Evolutionary conservation across 2,888 invertebrate species (phyloP).

Genomic region (Sipunculus nudus): DNA sequence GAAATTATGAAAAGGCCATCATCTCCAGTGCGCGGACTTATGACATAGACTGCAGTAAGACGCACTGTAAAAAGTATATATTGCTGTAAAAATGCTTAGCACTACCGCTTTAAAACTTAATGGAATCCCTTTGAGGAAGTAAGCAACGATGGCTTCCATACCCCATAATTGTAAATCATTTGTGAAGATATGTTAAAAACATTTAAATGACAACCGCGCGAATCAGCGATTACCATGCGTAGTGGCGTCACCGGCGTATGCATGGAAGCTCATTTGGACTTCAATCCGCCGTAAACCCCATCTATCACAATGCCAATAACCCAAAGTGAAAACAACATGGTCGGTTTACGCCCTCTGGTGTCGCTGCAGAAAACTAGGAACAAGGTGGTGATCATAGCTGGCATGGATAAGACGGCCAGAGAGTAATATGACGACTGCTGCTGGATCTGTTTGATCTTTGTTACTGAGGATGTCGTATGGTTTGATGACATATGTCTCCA

Average conservation of each 20-base stretch:
- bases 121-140: no score
- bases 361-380: conserved; percentile 9
- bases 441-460: neutral
- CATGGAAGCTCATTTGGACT: neutral
- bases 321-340: neutral
- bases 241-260: conserved; percentile 11
- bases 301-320: neutral
- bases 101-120: no score
- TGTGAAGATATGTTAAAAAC: neutral
- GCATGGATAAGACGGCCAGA: neutral
- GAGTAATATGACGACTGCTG: conserved; percentile 1
- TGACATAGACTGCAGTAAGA: no score
- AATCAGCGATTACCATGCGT: neutral
- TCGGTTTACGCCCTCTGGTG: conserved; percentile 3
- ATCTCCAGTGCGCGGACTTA: no score
- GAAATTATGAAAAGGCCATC: no score
- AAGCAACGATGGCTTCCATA: no score
- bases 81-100: no score
- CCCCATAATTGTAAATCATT: no score
- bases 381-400: neutral
- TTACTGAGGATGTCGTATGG: neutral
- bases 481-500: neutral
- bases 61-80: no score
- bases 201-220: conserved; percentile 4
- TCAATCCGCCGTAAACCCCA: neutral